A percentile compares a stretch with the other conserved stretches of the same genome.
Conservation (phyloP, 2,888 invertebrate species). For the Malthinus seriepunctatus region DNA sequence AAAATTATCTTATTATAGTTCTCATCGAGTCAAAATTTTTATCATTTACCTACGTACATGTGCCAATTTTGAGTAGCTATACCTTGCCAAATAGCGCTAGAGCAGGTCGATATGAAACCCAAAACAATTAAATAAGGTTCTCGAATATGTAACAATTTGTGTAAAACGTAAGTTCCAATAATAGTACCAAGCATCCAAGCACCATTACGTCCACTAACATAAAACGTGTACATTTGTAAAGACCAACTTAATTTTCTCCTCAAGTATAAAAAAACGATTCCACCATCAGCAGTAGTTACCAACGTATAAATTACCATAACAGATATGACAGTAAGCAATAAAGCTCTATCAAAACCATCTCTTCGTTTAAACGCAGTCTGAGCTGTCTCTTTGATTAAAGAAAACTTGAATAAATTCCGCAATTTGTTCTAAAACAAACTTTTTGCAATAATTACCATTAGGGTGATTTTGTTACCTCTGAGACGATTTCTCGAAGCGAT, state of each 20-base stretch:
- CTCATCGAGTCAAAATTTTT: background rate
- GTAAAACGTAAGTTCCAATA: constrained; percentile 61
- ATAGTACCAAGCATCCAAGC: constrained; percentile 51
- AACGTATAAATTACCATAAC: constrained; percentile 50
- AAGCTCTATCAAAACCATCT: constrained; percentile 59
- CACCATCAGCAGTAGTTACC: constrained; percentile 32
- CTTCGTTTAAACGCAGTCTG: constrained; percentile 62
- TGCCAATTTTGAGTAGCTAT: constrained; percentile 56
- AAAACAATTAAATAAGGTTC: constrained; percentile 55
- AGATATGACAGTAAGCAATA: constrained; percentile 57
- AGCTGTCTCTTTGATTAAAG: constrained; percentile 57
- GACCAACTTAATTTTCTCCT: constrained; percentile 70
- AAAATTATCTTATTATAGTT: background rate
- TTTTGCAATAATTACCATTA: background rate
- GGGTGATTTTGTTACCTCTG: constrained; percentile 7
- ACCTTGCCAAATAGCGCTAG: constrained; percentile 44
- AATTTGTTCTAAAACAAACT: constrained; percentile 10
- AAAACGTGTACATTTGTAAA: constrained; percentile 63
- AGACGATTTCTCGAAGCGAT: constrained; percentile 47
- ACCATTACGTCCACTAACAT: constrained; percentile 57
- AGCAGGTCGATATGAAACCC: constrained; percentile 44
- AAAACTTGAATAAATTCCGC: constrained; percentile 24
- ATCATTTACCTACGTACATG: constrained; percentile 57
- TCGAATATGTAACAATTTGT: constrained; percentile 55
- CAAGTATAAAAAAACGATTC: constrained; percentile 61